Base-by-base conservation (phyloP, 2,888 invertebrate genomes). In the Nomada ruficornis region DNA sequence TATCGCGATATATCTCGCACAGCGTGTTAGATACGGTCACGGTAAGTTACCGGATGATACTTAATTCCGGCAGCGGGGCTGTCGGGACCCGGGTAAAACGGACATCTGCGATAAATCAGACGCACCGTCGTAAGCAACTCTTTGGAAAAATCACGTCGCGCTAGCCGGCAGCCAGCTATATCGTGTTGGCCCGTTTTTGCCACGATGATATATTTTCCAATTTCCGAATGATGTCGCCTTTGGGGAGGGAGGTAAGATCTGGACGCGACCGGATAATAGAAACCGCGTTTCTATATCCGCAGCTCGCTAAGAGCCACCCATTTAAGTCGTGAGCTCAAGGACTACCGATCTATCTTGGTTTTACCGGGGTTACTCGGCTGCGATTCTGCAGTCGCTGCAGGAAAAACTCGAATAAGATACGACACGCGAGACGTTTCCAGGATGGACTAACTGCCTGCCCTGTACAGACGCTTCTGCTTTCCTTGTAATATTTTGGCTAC, bases 201-300 rank as follows among this genome's bases (percentile, higher is more conserved):
- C 20, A 42, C 18, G 55, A 74, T 86, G 85, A 89, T 89, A 84
- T 87, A 89, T 88, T 81, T 84, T 83, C 87, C 89, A 89, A 89
- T 88, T 89, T 89, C 87, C 89, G 89, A 88, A 86, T 80, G 80
- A 83, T 83, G 70, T 81, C 81, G 79, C 65, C 65, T 63, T 57
- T 59, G 52, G 29, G 64, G 59, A 5, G 20, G 71, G 36, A 13
- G 62, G n/a, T 36, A 69, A 84, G 76, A 84, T 84, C 80, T 78
- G 74, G 67, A 57, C 76, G 65, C 64, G 69, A 77, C 29, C 80
- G 86, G 82, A 85, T 89, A 88, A 88, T 82, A 80, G 82, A 68
- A 80, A 77, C 65, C 64, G 78, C 76, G 78, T 86, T 77, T 81
- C 79, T 83, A 82, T 80, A 88, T 86, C 77, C 84, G 77, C 60